Evolutionary conservation across 2,888 invertebrate genomes (phyloP), one percentile per base, ranked within the genome.

Genomic region (Ennomos fuscantarius): DNA sequence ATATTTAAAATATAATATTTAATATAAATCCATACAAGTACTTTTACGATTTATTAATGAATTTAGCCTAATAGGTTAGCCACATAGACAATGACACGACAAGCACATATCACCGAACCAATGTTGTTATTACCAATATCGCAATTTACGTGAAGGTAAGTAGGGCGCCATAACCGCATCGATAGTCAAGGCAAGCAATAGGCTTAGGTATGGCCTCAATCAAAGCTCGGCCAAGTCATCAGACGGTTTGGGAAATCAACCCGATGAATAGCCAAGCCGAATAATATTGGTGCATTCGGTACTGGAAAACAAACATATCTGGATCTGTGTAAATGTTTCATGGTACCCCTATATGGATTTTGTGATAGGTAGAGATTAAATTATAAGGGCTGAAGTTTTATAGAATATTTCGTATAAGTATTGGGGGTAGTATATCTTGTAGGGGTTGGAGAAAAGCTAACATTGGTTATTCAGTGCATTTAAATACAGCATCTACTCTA

Each of bases 161-260:
- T 51, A 47, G 42, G 47, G 47, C 45, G 42, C 39, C 32, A 40
- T 43, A 52, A 52, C 57, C 57, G 11, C 51, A 44, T 13, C 48
- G 39, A 53, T 58, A 52, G 52, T 44, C 45, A 48, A 46, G 44
- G 52, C 57, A 48, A 44, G 52, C 48, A 52, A 52, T 44, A 45
- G 58, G 53, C 58, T 53, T 58, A 58, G 40, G 48, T 49, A 39
- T 44, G 47, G 46, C 57, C 58, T 44, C 45, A 58, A 53, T 58
- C 53, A 58, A 53, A 53, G 58, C 58, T 58, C 43, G 52, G 48
- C 48, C 48, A 58, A 58, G 58, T 53, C 44, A 57, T 52, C 57
- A 44, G 53, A 58, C 36, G 49, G 47, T 52, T 57, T 56, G 31
- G 34, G 52, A 33, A 58, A 48, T 48, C 48, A 48, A 53, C 48